These are phyloP conservation scores for Heliconius melpomene DNA, from an alignment of 1,140 invertebrate species.

Conservation along the genomic window DNA sequence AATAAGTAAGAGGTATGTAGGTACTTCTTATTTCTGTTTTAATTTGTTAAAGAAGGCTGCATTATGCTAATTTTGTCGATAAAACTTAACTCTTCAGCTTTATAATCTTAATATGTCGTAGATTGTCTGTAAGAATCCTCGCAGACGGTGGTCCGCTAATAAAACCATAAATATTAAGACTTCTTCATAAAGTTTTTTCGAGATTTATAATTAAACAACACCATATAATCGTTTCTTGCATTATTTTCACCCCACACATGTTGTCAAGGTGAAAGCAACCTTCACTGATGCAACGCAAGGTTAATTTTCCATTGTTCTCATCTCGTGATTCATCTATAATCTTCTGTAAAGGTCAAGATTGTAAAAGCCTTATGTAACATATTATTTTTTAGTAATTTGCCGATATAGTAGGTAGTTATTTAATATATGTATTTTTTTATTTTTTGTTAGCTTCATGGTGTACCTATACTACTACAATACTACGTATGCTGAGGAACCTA, in stretches of 20 bases:
- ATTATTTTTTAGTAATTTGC: background rate
- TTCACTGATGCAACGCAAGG: background rate
- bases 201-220: background rate
- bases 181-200: background rate
- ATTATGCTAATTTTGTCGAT: too few relatives aligned
- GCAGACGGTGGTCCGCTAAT: background rate
- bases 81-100: too few relatives aligned
- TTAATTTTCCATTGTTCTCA: constrained; percentile 26
- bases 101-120: too few relatives aligned
- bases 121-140: background rate
- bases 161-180: background rate
- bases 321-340: constrained; percentile 11
- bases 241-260: background rate
- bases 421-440: background rate
- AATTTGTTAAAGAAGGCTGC: too few relatives aligned
- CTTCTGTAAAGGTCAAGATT: constrained; percentile 6
- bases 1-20: too few relatives aligned
- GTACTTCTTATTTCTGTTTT: too few relatives aligned
- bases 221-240: background rate
- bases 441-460: too few relatives aligned
- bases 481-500: too few relatives aligned
- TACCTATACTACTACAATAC: too few relatives aligned
- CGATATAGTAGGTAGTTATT: background rate
- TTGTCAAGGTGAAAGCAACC: constrained; percentile 22
- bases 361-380: background rate